Evolutionary conservation across 2,113 vertebrate genomes (phyloP), one percentile per base, ranked within the genome.

Genomic region (Hymenochirus boettgeri): DNA sequence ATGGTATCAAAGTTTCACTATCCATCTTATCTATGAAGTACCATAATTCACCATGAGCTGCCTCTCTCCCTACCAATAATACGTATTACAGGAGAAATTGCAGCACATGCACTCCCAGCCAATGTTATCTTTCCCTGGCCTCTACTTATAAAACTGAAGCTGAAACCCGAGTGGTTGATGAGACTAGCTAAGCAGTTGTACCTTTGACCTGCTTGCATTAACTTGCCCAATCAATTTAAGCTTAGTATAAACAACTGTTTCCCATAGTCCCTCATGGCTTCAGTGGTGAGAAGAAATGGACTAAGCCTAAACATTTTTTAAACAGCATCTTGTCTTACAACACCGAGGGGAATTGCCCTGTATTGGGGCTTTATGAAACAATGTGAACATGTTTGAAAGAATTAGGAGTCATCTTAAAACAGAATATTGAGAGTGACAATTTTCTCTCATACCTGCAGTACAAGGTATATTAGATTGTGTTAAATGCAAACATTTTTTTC

Each of bases 281-380:
- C 80, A 77, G 82, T 72, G 75, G 86, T 81, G 86, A 85, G 85
- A 81, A 86, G 85, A 83, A 86, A 85, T 84, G 87, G 85, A 86
- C 83, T 84, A 85, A 88, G 86, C 85, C 85, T 85, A 84, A 86
- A 87, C 87, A 85, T 86, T 87, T 87, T 85, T 87, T 86, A 88
- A 86, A 86, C 86, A 88, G 87, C 86, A 85, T 88, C 88, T 87
- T 90, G 87, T 89, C 88, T 87, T 90, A 91, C 88, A 88, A 87
- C 86, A 90, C 88, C 85, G 75, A 84, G 81, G 88, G 89, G 89
- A 87, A 88, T 86, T 87, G 79, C 79, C 73, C 62, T 80, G 81
- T 77, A 87, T 86, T 83, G 84, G n/a, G 82, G 86, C 81, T 88
- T 87, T 85, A 87, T 85, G 86, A 89, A 90, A 85, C 85, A 83